phyloP scores from a whole-genome alignment of 2,888 invertebrate species.

The Xestia sexstrigata region DNA sequence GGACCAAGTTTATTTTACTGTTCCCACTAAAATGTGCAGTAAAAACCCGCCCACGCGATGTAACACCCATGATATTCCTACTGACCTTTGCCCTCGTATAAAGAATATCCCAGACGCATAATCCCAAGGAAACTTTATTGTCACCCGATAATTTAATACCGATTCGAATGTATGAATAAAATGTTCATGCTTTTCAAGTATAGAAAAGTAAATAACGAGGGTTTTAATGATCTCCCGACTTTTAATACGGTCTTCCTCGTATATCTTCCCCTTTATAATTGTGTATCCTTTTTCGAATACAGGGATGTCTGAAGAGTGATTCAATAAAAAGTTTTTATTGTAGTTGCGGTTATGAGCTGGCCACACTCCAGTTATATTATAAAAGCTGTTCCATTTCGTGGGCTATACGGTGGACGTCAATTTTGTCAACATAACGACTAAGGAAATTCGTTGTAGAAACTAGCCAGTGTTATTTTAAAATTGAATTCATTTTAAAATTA shows the following conservation, averaged over 20 bases:
- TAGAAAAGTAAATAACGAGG: slow-evolving; percentile 62
- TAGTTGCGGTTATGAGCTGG: slow-evolving; percentile 83
- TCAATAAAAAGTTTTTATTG: slow-evolving; percentile 65
- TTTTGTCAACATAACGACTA: slow-evolving; percentile 32
- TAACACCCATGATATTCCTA: slow-evolving; percentile 83
- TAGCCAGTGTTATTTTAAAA: slow-evolving; percentile 28
- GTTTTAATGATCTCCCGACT: slow-evolving; percentile 59
- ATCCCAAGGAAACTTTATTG: slow-evolving; percentile 71
- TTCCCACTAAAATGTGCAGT: slow-evolving; percentile 85
- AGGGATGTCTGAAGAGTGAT: slow-evolving; percentile 54
- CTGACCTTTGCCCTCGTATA: slow-evolving; percentile 86
- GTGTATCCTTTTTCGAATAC: slow-evolving; percentile 56
- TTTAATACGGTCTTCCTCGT: slow-evolving; percentile 54
- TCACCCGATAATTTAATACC: slow-evolving; percentile 71
- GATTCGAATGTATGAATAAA: slow-evolving; percentile 58
- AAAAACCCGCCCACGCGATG: slow-evolving; percentile 88
- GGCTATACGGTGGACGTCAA: slow-evolving; percentile 41
- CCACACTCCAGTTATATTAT: slow-evolving; percentile 84
- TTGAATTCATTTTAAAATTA: slow-evolving; percentile 46
- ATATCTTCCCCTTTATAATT: slow-evolving; percentile 55
- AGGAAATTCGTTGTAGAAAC: slow-evolving; percentile 14
- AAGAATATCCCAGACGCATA: slow-evolving; percentile 74
- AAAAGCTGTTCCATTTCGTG: slow-evolving; percentile 70
- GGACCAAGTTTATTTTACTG: slow-evolving; percentile 86
- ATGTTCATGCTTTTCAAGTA: slow-evolving; percentile 59